A percentile compares a stretch with the other conserved stretches of the same genome.
Conservation (phyloP, 1,140 invertebrate species). For the Cotesia glomerata region DNA sequence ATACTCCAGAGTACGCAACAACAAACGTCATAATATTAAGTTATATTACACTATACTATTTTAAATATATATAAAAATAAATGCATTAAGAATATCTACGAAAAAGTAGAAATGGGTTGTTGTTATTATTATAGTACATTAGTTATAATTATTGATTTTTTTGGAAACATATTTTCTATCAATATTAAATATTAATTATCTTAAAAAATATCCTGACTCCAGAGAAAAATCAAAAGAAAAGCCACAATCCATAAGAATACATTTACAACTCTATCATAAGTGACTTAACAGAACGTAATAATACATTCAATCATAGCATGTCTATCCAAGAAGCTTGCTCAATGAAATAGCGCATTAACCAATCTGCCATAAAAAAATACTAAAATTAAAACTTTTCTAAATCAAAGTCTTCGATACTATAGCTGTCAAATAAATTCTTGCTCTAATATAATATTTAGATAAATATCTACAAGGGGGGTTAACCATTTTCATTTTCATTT, state of each 20-base stretch:
- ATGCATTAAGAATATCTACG: neutral
- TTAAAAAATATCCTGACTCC: neutral
- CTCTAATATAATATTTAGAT: too few species aligned
- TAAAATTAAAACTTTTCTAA: too few species aligned
- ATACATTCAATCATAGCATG: too few species aligned
- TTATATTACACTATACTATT: neutral
- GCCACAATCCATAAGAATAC: neutral
- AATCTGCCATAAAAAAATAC: too few species aligned
- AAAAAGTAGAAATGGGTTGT: neutral
- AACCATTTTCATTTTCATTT: too few species aligned
- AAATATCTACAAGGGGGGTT: too few species aligned
- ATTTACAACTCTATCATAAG: too few species aligned
- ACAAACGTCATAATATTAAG: neutral
- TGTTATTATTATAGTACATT: neutral
- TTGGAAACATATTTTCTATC: neutral
- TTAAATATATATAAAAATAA: neutral
- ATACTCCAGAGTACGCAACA: slow-evolving; percentile 1
- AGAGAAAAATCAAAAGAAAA: neutral
- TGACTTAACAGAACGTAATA: too few species aligned
- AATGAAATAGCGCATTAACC: too few species aligned
- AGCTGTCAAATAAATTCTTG: too few species aligned
- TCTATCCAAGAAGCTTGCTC: too few species aligned
- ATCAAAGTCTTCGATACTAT: too few species aligned
- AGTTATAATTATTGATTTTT: neutral
- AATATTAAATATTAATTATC: neutral